Conservation (phyloP, 2,113 vertebrate genomes). For the Cercocebus atys region DNA sequence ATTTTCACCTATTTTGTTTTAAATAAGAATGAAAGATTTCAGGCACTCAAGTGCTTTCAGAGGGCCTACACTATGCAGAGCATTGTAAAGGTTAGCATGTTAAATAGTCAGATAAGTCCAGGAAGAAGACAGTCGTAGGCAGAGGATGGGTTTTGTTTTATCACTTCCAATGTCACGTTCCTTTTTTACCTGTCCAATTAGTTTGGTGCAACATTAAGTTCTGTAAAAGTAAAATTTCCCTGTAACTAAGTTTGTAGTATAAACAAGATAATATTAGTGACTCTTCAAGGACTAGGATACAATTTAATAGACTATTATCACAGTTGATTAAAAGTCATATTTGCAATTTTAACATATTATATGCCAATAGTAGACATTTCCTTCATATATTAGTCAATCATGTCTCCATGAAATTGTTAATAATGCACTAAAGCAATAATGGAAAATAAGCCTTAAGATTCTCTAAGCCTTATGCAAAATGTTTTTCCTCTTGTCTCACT, state of each 20-base stretch:
- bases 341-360: background rate
- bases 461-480: background rate
- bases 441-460: background rate
- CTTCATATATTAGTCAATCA: background rate
- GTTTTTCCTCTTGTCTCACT: background rate
- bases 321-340: background rate
- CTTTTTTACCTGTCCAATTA: background rate
- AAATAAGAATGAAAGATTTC: background rate
- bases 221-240: background rate
- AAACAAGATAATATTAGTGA: background rate
- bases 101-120: background rate
- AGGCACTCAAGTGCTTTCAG: background rate
- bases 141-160: background rate
- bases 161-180: background rate
- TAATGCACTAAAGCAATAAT: background rate
- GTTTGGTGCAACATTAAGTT: background rate
- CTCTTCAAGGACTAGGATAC: background rate
- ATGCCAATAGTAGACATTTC: background rate
- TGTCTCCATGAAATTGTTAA: background rate
- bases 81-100: background rate
- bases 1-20: background rate
- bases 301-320: conserved; percentile 17
- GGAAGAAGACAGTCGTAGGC: background rate
- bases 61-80: background rate
- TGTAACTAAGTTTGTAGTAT: background rate